phyloP scores from a whole-genome alignment of 2,797 vertebrate species.

The Gila robusta region DNA sequence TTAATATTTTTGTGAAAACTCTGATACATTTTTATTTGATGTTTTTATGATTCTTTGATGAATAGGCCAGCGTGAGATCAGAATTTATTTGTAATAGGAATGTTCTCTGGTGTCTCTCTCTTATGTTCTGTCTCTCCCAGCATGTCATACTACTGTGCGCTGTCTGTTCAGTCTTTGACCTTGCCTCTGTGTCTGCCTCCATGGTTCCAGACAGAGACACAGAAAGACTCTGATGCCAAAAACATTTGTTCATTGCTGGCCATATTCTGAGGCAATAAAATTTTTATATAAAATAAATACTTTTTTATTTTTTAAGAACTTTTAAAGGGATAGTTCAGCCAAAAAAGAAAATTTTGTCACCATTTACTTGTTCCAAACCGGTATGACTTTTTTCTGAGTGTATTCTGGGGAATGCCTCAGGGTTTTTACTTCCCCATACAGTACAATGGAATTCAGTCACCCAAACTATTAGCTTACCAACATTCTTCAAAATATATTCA shows the following conservation, averaged over 20 bases:
- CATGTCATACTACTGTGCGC: conserved; percentile 64
- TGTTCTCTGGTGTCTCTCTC: not conserved
- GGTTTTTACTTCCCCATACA: not conserved
- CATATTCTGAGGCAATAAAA: not conserved
- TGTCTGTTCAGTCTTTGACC: conserved; percentile 76
- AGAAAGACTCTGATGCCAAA: not conserved
- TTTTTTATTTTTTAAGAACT: not conserved
- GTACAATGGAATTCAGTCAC: not conserved
- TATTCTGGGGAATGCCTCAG: not conserved
- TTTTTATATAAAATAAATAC: not conserved
- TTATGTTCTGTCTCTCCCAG: conserved; percentile 33
- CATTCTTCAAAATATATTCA: not conserved
- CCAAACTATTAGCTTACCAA: not conserved
- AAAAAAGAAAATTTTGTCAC: not conserved
- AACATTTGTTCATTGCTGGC: not conserved
- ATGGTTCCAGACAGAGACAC: conserved; percentile 62
- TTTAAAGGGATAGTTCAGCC: not conserved
- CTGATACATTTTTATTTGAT: not conserved
- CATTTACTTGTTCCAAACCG: not conserved
- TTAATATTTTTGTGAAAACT: not conserved
- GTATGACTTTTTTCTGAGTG: not conserved
- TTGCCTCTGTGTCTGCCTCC: conserved; percentile 68
- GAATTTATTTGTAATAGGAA: not conserved
- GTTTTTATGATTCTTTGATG: not conserved
- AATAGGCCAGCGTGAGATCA: not conserved